Percentiles rank a stretch among this genome's conserved stretches.
Evolutionary conservation across 1,140 invertebrate genomes (phyloP).

Genomic region (Lethocerus indicus): DNA sequence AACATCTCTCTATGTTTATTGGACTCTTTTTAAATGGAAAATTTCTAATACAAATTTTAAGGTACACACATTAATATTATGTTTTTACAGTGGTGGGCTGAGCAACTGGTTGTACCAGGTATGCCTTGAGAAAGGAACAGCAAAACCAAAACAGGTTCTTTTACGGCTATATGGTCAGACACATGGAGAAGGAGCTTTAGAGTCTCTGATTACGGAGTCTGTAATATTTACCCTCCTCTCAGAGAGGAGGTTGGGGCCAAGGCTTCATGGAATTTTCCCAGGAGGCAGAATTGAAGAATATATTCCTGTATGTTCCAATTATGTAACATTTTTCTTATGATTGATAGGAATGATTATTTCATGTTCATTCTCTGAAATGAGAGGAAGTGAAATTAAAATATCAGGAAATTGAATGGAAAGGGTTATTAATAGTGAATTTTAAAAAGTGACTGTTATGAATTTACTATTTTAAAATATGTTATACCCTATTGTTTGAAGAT

Average conservation of each 20-base stretch:
- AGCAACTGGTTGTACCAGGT: slow-evolving; percentile 72
- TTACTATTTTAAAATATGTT: too few species aligned
- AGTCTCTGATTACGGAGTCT: slow-evolving; percentile 80
- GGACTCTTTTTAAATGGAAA: too few species aligned
- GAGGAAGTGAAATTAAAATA: too few species aligned
- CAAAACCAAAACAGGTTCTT: slow-evolving; percentile 50
- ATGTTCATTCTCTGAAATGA: too few species aligned
- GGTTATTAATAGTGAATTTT: too few species aligned
- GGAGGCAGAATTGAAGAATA: slow-evolving; percentile 93
- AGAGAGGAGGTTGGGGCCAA: slow-evolving; percentile 83
- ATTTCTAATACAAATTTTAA: too few species aligned
- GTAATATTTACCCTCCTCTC: slow-evolving; percentile 88
- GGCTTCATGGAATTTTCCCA: slow-evolving; percentile 88
- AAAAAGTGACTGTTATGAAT: too few species aligned
- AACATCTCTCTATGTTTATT: too few species aligned
- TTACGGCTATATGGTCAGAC: slow-evolving; percentile 83
- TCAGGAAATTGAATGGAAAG: too few species aligned
- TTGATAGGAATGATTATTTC: too few species aligned
- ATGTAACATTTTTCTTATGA: background rate
- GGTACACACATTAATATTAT: too few species aligned
- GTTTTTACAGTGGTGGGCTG: slow-evolving; percentile 46
- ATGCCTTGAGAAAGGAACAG: slow-evolving; percentile 34
- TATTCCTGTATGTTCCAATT: slow-evolving; percentile 52
- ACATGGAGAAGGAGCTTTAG: slow-evolving; percentile 65
- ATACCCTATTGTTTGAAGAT: too few species aligned